These are phyloP conservation scores for Calliopum simillimum DNA, from an alignment of 2,888 invertebrate genomes.

Conservation along the genomic window DNA sequence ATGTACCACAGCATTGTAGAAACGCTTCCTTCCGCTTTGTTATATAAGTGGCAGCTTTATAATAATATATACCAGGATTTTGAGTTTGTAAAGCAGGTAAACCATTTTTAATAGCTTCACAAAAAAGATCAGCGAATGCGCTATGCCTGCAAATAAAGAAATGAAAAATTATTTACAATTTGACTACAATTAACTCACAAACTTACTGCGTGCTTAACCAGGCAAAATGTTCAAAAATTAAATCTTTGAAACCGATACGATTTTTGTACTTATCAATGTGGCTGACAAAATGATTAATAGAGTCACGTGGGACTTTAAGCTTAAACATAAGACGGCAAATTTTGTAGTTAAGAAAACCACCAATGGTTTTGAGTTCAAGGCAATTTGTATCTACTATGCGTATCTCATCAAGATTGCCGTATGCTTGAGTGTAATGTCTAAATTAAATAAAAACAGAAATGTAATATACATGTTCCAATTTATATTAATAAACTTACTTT, in stretches of 20 bases:
- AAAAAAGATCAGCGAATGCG: conserved; percentile 94
- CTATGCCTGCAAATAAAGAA: conserved; percentile 69
- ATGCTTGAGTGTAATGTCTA: conserved; percentile 88
- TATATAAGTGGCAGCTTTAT: conserved; percentile 92
- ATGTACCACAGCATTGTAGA: conserved; percentile 74
- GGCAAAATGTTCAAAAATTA: conserved; percentile 94
- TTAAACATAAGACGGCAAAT: conserved; percentile 91
- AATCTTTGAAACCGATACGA: conserved; percentile 83
- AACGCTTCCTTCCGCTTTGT: conserved; percentile 81
- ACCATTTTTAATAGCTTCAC: conserved; percentile 92
- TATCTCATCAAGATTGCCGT: conserved; percentile 89
- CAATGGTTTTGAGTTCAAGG: conserved; percentile 93
- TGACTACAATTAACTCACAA: background rate
- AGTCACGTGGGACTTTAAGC: conserved; percentile 90
- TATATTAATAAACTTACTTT: conserved; percentile 69
- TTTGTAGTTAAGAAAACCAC: conserved; percentile 96
- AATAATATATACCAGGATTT: conserved; percentile 97
- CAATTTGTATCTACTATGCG: conserved; percentile 90
- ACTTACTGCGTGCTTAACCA: conserved; percentile 95
- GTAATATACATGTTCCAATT: background rate
- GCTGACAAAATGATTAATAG: conserved; percentile 92
- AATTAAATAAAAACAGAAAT: conserved; percentile 50
- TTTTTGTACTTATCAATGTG: conserved; percentile 91
- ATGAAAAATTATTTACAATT: background rate
- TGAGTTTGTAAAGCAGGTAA: conserved; percentile 94